Evolutionary conservation across 2,113 vertebrate genomes (phyloP), one percentile per base, ranked within the genome.

Genomic region (Colaptes auratus): DNA sequence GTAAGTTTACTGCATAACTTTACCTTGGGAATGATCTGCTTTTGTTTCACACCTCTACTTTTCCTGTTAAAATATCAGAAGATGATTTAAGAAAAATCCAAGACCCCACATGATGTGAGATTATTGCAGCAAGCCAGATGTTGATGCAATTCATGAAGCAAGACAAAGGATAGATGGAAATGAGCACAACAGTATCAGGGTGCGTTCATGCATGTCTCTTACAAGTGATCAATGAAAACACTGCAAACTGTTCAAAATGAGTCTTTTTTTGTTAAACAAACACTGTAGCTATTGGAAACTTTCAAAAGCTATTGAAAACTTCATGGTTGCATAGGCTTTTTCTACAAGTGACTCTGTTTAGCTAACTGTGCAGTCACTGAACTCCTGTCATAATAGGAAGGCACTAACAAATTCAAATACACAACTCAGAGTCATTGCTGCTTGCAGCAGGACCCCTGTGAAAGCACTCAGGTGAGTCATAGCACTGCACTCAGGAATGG

Each of bases 21-120:
- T 98, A 99, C 99, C 99, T 99, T 99, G 42, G 99, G 99, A 96
- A 99, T 99, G 94, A 98, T 96, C 98, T 99, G 99, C 96, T 98
- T 99, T 96, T 98, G 99, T 96, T 98, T 99, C 96, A 96, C 82
- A 97, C 85, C 98, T 97, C 98, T 99, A 97, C 96, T 98, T 97
- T 99, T 99, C 98, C 99, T 99, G 98, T 97, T 89, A 96, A 98
- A 97, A 98, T 63, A 96, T 89, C 91, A 93, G 39, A 93, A 96
- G 90, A 91, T 24, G 30, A 79, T 76, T 95, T 70, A 90, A 88
- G 92, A 67, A 52, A 52, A 52, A 52, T 24, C 50, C 83, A 91
- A 87, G 81, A 58, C 82, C 30, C 65, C 1, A 90, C 11, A 10
- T 31, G 23, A 28, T 30, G 60, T 82, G 74, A 77, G 13, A 90